Evolutionary conservation across 2,888 invertebrate species (phyloP).

Genomic region (Sceliomorpha sp.): DNA sequence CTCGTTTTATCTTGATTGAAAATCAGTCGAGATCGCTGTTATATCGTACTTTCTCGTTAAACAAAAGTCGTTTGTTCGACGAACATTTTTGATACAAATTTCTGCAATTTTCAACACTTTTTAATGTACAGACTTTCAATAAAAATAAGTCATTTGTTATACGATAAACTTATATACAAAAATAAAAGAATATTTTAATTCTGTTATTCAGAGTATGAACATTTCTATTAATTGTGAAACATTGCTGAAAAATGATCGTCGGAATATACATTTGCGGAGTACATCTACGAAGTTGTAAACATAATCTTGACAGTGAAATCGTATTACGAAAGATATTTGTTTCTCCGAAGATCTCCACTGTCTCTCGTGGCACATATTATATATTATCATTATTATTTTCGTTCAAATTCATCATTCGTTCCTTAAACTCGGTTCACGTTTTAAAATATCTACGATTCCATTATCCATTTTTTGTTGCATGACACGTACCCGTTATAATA

Average conservation of each 20-base stretch:
- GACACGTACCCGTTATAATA: slow-evolving; percentile 70
- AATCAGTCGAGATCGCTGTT: slow-evolving; percentile 30
- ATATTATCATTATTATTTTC: slow-evolving; percentile 39
- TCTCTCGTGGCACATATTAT: slow-evolving; percentile 62
- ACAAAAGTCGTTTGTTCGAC: background rate
- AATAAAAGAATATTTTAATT: background rate
- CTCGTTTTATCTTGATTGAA: slow-evolving; percentile 10
- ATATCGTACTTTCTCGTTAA: background rate
- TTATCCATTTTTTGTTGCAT: slow-evolving; percentile 49
- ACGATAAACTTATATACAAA: slow-evolving; percentile 5
- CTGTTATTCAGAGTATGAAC: background rate
- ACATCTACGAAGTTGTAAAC: slow-evolving; percentile 34
- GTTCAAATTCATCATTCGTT: slow-evolving; percentile 51
- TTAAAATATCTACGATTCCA: slow-evolving; percentile 57
- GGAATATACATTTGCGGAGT: slow-evolving; percentile 5
- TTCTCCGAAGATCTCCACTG: slow-evolving; percentile 32
- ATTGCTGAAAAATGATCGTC: slow-evolving; percentile 24
- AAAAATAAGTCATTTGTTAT: background rate
- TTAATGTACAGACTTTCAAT: background rate
- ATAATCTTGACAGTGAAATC: slow-evolving; percentile 30
- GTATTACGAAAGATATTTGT: slow-evolving; percentile 42
- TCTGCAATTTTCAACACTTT: slow-evolving; percentile 1
- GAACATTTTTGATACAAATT: background rate
- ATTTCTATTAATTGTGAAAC: too few species aligned
- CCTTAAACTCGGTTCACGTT: slow-evolving; percentile 47